A percentile compares a stretch with the other conserved stretches of the same genome.
Conservation (phyloP, 1,140 invertebrate genomes). For the Procambarus virginalis region DNA sequence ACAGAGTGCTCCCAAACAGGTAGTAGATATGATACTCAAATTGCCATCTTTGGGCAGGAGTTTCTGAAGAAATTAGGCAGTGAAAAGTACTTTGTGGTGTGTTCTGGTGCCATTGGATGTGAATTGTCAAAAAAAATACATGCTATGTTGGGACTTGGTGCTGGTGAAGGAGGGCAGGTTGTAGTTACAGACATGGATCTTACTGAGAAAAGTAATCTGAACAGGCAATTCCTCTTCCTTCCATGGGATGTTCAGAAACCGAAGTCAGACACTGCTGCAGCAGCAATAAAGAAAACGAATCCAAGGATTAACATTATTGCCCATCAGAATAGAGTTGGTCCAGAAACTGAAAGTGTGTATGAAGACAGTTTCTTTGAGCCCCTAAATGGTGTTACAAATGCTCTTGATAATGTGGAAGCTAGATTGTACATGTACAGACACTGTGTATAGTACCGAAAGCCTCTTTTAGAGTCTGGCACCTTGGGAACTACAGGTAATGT, state of each 20-base stretch:
- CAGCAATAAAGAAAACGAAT: slow-evolving; percentile 92
- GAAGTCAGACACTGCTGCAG: slow-evolving; percentile 92
- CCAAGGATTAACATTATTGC: slow-evolving; percentile 88
- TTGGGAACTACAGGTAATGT: slow-evolving; percentile 98
- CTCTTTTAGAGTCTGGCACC: slow-evolving; percentile 96
- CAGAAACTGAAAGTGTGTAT: slow-evolving; percentile 94
- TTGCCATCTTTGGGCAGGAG: slow-evolving; percentile 91
- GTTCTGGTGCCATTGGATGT: slow-evolving; percentile 98
- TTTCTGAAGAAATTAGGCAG: slow-evolving; percentile 84
- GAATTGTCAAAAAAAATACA: slow-evolving; percentile 99
- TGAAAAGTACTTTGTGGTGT: slow-evolving; percentile 88
- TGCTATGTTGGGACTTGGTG: slow-evolving; percentile 87
- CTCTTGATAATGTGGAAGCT: slow-evolving; percentile 97
- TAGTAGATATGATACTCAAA: slow-evolving; percentile 84
- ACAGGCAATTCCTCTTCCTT: slow-evolving; percentile 98
- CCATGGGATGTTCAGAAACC: slow-evolving; percentile 93
- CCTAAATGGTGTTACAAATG: slow-evolving; percentile 95
- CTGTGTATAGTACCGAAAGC: slow-evolving; percentile 97
- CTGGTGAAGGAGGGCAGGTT: slow-evolving; percentile 78
- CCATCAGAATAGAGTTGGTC: slow-evolving; percentile 94
- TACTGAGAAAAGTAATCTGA: slow-evolving; percentile 99
- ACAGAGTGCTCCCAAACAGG: slow-evolving; percentile 83
- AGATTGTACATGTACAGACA: slow-evolving; percentile 78
- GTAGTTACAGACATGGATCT: slow-evolving; percentile 99
- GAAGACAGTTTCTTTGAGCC: slow-evolving; percentile 95